Conservation (phyloP, 2,113 vertebrate genomes). For the Anguilla rostrata region DNA sequence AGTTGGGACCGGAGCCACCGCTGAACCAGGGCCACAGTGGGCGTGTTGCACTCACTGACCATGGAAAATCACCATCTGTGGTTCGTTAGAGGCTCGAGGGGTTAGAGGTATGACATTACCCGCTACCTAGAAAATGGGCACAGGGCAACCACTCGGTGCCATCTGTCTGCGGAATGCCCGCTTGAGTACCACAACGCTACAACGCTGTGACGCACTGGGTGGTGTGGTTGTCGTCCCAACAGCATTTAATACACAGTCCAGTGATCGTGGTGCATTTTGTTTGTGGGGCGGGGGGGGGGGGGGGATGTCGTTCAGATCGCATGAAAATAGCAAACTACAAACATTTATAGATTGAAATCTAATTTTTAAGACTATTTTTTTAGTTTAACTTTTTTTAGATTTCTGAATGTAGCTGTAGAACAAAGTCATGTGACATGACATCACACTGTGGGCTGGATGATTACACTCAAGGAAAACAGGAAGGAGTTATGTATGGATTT, state of each 20-base stretch:
- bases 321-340: background rate
- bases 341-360: background rate
- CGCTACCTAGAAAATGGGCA: background rate
- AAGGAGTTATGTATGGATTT: background rate
- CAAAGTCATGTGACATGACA: background rate
- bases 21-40: background rate
- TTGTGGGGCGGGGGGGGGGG: no score
- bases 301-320: background rate
- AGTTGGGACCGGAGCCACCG: background rate
- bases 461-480: background rate
- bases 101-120: background rate
- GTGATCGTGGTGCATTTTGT: background rate
- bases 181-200: background rate
- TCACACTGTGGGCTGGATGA: background rate
- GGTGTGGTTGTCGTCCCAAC: background rate
- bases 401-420: background rate
- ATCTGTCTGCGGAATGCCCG: background rate
- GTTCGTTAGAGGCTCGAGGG: background rate
- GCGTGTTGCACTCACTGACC: background rate
- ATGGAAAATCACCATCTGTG: background rate
- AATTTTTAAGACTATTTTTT: background rate
- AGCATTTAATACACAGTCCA: background rate
- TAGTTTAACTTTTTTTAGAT: background rate
- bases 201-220: background rate
- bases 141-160: background rate